phyloP scores from a whole-genome alignment of 2,797 vertebrate genomes.

The Coccyzus lansbergi region DNA sequence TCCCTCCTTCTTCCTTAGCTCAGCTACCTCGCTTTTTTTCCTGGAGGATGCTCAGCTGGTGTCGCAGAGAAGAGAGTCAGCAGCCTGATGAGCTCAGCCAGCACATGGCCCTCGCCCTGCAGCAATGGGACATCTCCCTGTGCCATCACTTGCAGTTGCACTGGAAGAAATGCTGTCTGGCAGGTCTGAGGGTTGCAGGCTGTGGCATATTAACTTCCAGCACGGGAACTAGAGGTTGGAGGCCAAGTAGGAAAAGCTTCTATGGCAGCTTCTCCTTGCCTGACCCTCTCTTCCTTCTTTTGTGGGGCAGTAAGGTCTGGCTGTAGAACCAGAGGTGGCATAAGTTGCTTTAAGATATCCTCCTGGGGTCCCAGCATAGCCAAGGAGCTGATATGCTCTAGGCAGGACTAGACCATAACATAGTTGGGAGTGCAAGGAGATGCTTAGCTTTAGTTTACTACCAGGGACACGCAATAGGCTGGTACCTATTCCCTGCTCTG shows the following conservation, averaged over 20 bases:
- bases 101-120: fast-evolving
- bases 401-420: background rate
- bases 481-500: background rate
- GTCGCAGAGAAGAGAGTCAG: slow-evolving; percentile 56
- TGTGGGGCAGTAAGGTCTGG: background rate
- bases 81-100: slow-evolving; percentile 20
- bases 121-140: background rate
- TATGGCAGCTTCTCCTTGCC: background rate
- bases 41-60: slow-evolving; percentile 38
- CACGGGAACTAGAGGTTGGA: fast-evolving
- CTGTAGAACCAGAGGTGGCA: background rate
- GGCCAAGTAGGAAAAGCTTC: background rate
- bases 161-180: background rate
- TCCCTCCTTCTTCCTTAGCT: background rate
- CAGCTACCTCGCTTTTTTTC: background rate
- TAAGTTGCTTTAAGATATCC: background rate
- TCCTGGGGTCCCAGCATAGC: background rate
- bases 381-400: background rate
- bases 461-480: background rate
- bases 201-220: background rate
- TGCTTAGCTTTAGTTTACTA: background rate
- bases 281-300: background rate
- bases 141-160: fast-evolving
- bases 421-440: background rate
- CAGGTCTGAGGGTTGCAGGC: background rate